Evolutionary conservation across 2,888 invertebrate genomes (phyloP), one percentile per base, ranked within the genome.

Genomic region (Shargacucullia verbasci): DNA sequence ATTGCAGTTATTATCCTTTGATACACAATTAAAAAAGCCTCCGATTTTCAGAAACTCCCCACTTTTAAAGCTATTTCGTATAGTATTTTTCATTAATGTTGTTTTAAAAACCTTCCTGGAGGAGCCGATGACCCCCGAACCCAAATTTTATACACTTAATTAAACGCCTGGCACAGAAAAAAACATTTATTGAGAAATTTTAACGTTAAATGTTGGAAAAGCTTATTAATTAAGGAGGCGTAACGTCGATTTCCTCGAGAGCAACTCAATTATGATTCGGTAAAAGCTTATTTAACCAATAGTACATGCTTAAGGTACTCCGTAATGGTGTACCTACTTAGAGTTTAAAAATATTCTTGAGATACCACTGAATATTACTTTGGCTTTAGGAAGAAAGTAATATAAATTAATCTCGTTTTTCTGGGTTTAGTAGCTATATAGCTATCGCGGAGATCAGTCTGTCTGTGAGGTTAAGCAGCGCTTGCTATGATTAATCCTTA

Each of bases 231-330:
- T 58, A 65, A 48, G 11, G 35, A 45, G 15, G 25, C 50, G 46
- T 47, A 49, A 50, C 54, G 47, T 72, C 66, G 50, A 66, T 69
- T 65, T 57, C 50, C 41, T 46, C 12, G 35, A 11, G 40, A 35
- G 47, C 64, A 74, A 70, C 61, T 63, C 54, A 76, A 79, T 78
- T 78, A 75, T 48, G 55, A 57, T 57, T 64, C 47, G 2, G 57
- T 73, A 70, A 79, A 76, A 74, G 73, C 64, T 62, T 65, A 40
- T 59, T 65, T 48, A 49, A 59, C 52, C 44, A 31, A 12, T 15
- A 43, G 37, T 45, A 31, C 8, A 12, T 15, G 38, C 40, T 59
- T 52, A 15, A 39, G 7, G n/a, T n/a, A n/a, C 6, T 9, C 15
- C 20, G 34, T 12, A 46, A 33, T 41, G 59, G 29, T 41, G 33